Conservation (phyloP, 2,113 vertebrate species). For the Dicentrarchus labrax region DNA sequence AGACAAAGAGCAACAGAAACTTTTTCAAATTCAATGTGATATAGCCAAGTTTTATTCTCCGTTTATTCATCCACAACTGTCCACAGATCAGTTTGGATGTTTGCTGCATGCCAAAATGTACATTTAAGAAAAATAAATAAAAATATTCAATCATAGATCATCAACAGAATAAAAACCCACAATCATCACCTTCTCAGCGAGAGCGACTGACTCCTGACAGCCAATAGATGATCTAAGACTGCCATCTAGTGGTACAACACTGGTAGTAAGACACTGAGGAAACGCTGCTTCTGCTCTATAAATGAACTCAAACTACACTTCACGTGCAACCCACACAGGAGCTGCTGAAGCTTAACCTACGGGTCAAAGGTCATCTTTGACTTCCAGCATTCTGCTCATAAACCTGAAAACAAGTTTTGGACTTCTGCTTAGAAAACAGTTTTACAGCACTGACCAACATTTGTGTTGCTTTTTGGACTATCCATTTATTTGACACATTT, state of each 20-base stretch:
- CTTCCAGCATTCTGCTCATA: neutral
- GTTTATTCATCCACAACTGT: neutral
- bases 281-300: neutral
- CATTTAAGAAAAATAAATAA: constrained; percentile 6
- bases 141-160: neutral
- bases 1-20: neutral
- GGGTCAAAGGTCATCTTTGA: neutral
- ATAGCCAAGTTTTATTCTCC: neutral
- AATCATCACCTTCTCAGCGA: neutral
- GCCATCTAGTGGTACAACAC: constrained; percentile 77
- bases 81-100: neutral
- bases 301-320: neutral
- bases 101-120: neutral
- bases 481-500: neutral
- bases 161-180: neutral
- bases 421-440: too few species aligned
- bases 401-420: neutral
- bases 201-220: neutral
- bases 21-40: neutral
- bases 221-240: constrained; percentile 61
- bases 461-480: too few species aligned
- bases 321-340: neutral
- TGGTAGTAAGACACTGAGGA: neutral
- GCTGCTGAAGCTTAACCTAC: neutral
- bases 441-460: too few species aligned